Conservation (phyloP, 2,888 invertebrate genomes). For the Epinotia brunnichana region DNA sequence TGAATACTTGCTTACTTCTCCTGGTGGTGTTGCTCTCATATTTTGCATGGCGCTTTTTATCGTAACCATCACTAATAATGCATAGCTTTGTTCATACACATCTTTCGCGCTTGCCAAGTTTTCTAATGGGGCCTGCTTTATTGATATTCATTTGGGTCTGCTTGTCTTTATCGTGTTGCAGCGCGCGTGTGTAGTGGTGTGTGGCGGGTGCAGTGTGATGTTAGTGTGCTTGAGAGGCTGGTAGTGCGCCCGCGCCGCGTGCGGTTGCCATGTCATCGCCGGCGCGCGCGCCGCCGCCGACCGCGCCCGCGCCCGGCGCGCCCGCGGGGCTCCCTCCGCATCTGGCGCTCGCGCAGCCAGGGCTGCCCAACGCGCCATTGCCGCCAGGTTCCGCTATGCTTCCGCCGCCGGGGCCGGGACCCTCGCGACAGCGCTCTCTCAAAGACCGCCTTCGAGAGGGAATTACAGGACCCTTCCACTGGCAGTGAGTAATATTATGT, state of each 20-base stretch:
- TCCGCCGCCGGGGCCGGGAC: conserved; percentile 80
- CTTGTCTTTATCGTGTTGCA: conserved; percentile 79
- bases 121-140: conserved; percentile 62
- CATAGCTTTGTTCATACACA: background rate
- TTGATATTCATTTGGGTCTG: conserved; percentile 78
- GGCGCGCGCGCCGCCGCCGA: conserved; percentile 67
- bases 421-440: conserved; percentile 89
- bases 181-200: conserved; percentile 75
- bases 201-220: conserved; percentile 69
- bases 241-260: conserved; percentile 58
- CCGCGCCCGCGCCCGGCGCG: conserved; percentile 51
- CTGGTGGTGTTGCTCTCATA: conserved; percentile 28
- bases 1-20: conserved; percentile 8
- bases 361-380: conserved; percentile 50
- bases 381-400: conserved; percentile 77
- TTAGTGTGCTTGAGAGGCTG: conserved; percentile 59
- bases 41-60: conserved; percentile 25
- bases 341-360: conserved; percentile 52
- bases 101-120: conserved; percentile 50
- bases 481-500: conserved; percentile 88
- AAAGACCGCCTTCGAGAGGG: conserved; percentile 91
- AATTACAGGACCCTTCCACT: conserved; percentile 90
- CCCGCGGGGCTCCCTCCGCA: conserved; percentile 55
- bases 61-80: background rate
- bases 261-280: conserved; percentile 69